Percentiles rank a stretch among this genome's conserved stretches.
Evolutionary conservation across 64 coral and sea anemone genomes (phyloP).

Genomic region (Porites lutea): DNA sequence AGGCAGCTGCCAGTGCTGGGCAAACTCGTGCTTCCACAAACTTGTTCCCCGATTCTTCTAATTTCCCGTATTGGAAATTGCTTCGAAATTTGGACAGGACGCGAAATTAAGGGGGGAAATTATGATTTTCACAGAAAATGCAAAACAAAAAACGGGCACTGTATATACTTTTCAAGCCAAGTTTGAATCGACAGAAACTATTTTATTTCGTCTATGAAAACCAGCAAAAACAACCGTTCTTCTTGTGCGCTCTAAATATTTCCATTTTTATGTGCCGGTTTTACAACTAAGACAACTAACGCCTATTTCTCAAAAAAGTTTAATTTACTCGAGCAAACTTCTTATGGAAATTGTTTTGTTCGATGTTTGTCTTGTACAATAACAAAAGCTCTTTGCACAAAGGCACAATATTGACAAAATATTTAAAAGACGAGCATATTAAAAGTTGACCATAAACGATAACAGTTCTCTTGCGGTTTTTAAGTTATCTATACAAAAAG

Average conservation of each 20-base stretch:
- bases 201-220: background rate
- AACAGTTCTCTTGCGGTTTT: background rate
- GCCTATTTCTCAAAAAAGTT: background rate
- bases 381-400: background rate
- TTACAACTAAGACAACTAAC: background rate
- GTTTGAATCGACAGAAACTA: background rate
- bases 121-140: background rate
- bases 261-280: background rate
- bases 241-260: background rate
- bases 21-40: conserved; percentile 6
- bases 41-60: conserved; percentile 14
- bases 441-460: background rate
- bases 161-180: background rate
- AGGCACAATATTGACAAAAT: background rate
- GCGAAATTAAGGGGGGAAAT: conserved; percentile 25
- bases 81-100: background rate
- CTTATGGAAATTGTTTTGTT: background rate
- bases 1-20: conserved; percentile 16
- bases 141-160: background rate
- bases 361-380: background rate
- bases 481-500: background rate
- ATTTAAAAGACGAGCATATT: background rate
- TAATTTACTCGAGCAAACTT: background rate
- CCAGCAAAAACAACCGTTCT: background rate
- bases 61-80: background rate